Evolutionary conservation across 2,888 invertebrate species (phyloP).

Genomic region (Dugesia japonica): DNA sequence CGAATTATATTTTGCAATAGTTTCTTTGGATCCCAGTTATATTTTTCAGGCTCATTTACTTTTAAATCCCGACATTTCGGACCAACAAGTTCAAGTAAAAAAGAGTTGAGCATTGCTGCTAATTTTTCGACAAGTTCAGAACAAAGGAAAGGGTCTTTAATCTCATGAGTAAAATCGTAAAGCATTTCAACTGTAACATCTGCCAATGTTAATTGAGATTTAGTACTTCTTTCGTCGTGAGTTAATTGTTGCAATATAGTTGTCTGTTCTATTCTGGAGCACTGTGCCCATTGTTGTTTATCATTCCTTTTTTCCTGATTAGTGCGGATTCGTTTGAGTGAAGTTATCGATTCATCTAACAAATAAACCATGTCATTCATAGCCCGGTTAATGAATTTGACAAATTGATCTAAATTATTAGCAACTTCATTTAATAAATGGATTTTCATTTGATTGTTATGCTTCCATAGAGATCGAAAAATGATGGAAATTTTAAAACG

Average conservation of each 20-base stretch:
- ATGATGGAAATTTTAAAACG: slow-evolving; percentile 92
- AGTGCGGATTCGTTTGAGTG: slow-evolving; percentile 58
- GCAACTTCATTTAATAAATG: slow-evolving; percentile 9
- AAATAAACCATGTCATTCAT: slow-evolving; percentile 96
- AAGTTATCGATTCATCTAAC: slow-evolving; percentile 81
- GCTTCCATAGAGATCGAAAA: slow-evolving; percentile 72
- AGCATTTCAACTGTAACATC: slow-evolving; percentile 94
- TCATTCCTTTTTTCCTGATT: slow-evolving; percentile 70
- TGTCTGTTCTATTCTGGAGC: slow-evolving; percentile 57
- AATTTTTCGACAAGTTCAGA: slow-evolving; percentile 80
- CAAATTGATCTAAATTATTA: slow-evolving; percentile 58
- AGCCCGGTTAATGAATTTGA: slow-evolving; percentile 86
- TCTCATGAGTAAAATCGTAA: slow-evolving; percentile 74
- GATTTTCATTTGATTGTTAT: neutral
- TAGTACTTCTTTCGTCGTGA: slow-evolving; percentile 64
- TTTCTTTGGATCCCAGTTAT: slow-evolving; percentile 86
- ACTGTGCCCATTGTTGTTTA: slow-evolving; percentile 54
- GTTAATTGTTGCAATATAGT: slow-evolving; percentile 61
- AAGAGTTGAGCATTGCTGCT: slow-evolving; percentile 94
- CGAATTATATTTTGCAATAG: slow-evolving; percentile 77
- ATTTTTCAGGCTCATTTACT: slow-evolving; percentile 78
- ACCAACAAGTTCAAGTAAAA: slow-evolving; percentile 83
- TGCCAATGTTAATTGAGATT: slow-evolving; percentile 71
- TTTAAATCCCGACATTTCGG: slow-evolving; percentile 77
- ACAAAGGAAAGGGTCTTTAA: slow-evolving; percentile 78